Percentiles rank a stretch among this genome's conserved stretches.
Conservation (phyloP, 2,113 vertebrate genomes). For the Catharus fuscescens region DNA sequence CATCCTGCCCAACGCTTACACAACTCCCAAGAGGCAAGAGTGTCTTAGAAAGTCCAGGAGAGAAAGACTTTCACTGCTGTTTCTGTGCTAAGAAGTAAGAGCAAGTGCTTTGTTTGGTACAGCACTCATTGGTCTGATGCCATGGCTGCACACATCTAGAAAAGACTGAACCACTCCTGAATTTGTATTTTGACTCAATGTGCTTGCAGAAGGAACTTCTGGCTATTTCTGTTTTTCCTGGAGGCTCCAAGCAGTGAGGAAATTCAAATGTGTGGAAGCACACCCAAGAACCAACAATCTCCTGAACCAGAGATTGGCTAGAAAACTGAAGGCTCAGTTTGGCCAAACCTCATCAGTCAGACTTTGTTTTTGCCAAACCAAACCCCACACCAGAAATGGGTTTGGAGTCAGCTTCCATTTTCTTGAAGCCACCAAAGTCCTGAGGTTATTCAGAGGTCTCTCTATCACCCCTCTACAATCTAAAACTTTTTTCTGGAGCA, state of each 20-base stretch:
- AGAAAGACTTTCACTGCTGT: not conserved
- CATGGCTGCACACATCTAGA: not conserved
- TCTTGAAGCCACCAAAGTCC: conserved; percentile 21
- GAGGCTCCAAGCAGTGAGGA: conserved; percentile 37
- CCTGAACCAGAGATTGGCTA: conserved; percentile 48
- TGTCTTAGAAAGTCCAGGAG: not conserved
- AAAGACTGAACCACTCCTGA: not conserved
- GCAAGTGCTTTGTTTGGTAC: not conserved
- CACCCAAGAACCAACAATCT: conserved; percentile 36
- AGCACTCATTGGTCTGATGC: not conserved
- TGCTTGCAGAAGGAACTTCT: conserved; percentile 30
- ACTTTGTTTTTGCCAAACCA: conserved; percentile 66
- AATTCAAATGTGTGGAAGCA: conserved; percentile 60
- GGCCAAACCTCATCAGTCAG: conserved; percentile 69
- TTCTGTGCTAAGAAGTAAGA: not conserved
- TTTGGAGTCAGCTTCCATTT: conserved; percentile 51
- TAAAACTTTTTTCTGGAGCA: not conserved
- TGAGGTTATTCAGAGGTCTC: conserved; percentile 61
- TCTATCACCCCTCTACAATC: conserved; percentile 4
- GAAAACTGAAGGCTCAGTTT: conserved; percentile 15
- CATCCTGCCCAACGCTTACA: not conserved
- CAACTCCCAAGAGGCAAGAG: not conserved
- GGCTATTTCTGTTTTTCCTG: conserved; percentile 50
- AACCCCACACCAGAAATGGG: conserved; percentile 46
- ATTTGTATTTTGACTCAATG: not conserved